Conservation (phyloP, 2,888 invertebrate genomes). For the Herminia tarsipennalis region DNA sequence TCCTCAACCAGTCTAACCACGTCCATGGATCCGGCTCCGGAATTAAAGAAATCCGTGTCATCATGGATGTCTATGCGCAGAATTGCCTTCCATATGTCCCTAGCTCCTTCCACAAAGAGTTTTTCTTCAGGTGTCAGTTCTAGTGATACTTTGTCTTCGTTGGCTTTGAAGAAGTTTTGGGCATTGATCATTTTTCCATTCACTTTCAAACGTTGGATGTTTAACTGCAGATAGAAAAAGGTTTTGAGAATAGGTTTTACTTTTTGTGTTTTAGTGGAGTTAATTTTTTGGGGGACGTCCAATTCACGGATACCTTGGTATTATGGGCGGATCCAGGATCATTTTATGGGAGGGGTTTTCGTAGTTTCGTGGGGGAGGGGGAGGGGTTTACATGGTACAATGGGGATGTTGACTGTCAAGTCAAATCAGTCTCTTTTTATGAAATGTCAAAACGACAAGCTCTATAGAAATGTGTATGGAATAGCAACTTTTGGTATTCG, state of each 20-base stretch:
- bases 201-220: conserved; percentile 91
- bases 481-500: too few species aligned
- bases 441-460: too few species aligned
- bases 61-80: conserved; percentile 90
- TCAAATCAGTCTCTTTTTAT: too few species aligned
- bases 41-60: conserved; percentile 95
- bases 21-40: conserved; percentile 99
- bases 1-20: conserved; percentile 97
- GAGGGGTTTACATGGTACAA: too few species aligned
- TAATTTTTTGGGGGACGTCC: too few species aligned
- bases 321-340: too few species aligned
- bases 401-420: too few species aligned
- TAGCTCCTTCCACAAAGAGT: conserved; percentile 86
- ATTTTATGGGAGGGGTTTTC: too few species aligned
- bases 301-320: too few species aligned
- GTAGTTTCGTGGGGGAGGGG: too few species aligned
- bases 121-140: conserved; percentile 91
- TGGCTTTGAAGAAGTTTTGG: conserved; percentile 90
- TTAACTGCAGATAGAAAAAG: conserved; percentile 83
- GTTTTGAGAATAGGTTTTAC: background rate
- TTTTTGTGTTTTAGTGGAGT: too few species aligned
- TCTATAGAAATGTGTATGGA: too few species aligned
- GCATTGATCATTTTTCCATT: conserved; percentile 94
- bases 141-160: conserved; percentile 81
- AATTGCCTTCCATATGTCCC: conserved; percentile 94